Conservation (phyloP, 2,888 invertebrate genomes). For the Leucophenga montana region DNA sequence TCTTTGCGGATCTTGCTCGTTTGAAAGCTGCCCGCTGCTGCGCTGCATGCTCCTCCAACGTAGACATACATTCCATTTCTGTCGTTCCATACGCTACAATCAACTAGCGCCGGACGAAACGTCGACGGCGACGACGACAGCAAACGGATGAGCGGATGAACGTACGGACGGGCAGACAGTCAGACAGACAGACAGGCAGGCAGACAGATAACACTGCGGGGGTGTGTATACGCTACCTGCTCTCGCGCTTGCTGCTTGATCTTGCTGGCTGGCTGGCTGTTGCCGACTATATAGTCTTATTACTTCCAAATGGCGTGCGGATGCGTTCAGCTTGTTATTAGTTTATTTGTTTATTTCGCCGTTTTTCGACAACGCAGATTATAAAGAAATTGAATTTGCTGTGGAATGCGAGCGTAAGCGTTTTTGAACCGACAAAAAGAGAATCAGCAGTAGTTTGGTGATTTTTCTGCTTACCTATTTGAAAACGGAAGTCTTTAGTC, state of each 20-base stretch:
- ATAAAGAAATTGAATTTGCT: slow-evolving; percentile 64
- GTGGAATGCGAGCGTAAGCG: slow-evolving; percentile 54
- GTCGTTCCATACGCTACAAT: slow-evolving; percentile 5
- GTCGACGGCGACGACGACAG: too few species aligned
- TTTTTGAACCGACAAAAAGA: slow-evolving; percentile 20
- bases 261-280: not conserved
- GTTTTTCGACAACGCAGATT: slow-evolving; percentile 44
- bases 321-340: slow-evolving; percentile 39
- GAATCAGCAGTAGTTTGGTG: slow-evolving; percentile 39
- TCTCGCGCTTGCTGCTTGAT: slow-evolving; percentile 11
- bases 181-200: slow-evolving; percentile 16
- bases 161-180: not conserved
- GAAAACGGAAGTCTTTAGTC: slow-evolving; percentile 50
- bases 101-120: slow-evolving; percentile 1
- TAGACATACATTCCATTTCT: not conserved
- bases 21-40: not conserved
- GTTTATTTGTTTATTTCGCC: slow-evolving; percentile 49
- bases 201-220: slow-evolving; percentile 42
- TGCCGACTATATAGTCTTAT: not conserved
- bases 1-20: slow-evolving; percentile 16
- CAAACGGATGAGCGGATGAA: not conserved
- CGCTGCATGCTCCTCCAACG: too few species aligned
- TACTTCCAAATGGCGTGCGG: slow-evolving; percentile 41
- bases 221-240: slow-evolving; percentile 37
- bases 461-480: slow-evolving; percentile 50